Percentiles rank a stretch among this genome's conserved stretches.
Conservation (phyloP, 2,888 invertebrate genomes). For the Aporophyla nigra region DNA sequence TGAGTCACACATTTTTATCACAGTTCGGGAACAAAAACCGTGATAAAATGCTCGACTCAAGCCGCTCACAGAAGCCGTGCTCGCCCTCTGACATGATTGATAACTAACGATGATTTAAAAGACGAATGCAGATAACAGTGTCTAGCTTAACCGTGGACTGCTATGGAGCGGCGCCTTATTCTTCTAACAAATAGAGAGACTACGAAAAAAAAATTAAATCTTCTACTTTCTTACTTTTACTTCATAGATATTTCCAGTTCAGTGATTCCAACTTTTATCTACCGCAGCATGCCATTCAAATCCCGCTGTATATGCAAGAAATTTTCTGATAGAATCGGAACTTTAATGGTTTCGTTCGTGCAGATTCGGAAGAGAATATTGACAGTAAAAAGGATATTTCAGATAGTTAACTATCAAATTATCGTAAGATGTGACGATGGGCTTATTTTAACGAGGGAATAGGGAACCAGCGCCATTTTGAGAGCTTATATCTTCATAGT, state of each 20-base stretch:
- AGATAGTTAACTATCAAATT: conserved; percentile 39
- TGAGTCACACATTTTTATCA: no score
- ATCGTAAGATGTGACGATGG: conserved; percentile 18
- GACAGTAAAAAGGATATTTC: conserved; percentile 24
- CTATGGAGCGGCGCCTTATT: no score
- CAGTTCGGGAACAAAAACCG: no score
- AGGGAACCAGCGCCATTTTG: neutral
- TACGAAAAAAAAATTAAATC: no score
- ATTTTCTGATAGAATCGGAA: conserved; percentile 27
- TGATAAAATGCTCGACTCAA: no score
- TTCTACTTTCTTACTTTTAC: no score
- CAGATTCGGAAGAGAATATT: conserved; percentile 28
- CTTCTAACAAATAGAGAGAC: no score
- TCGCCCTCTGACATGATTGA: no score
- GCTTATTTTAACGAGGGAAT: neutral
- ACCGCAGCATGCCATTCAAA: neutral
- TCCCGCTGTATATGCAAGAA: conserved; percentile 20
- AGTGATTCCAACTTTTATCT: neutral
- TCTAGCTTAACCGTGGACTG: no score
- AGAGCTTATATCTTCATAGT: neutral
- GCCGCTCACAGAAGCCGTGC: no score
- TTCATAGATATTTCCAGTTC: neutral
- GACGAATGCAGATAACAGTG: no score
- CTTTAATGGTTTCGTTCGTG: conserved; percentile 34
- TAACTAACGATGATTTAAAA: no score